Percentiles rank a stretch among this genome's conserved stretches.
These are phyloP conservation scores for Dicyrtomina minuta DNA, from an alignment of 2,888 invertebrate genomes.

Conservation along the genomic window DNA sequence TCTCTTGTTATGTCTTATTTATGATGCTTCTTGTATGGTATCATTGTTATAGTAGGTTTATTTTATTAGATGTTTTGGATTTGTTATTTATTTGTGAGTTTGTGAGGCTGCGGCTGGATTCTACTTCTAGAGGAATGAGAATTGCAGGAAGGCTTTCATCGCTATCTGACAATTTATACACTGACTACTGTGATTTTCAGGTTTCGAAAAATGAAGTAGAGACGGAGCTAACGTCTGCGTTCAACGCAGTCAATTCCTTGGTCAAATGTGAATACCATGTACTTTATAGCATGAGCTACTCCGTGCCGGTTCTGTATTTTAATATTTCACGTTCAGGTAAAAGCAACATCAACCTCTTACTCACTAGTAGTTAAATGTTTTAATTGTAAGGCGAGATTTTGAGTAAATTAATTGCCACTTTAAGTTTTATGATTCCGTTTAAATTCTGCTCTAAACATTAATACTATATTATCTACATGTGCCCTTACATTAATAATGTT, in stretches of 20 bases:
- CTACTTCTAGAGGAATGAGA: too few species aligned
- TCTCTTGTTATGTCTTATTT: too few species aligned
- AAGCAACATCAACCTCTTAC: neutral
- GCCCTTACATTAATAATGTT: too few species aligned
- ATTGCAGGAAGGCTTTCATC: neutral
- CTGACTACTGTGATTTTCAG: neutral
- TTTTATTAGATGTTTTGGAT: too few species aligned
- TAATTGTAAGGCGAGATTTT: too few species aligned
- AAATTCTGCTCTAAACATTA: too few species aligned
- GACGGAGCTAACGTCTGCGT: slow-evolving; percentile 26
- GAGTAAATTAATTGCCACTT: slow-evolving; percentile 4
- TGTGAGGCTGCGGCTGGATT: too few species aligned
- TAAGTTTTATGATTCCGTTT: too few species aligned
- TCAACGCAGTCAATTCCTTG: slow-evolving; percentile 6
- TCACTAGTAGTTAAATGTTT: neutral
- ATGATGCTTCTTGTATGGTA: too few species aligned
- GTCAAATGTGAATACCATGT: slow-evolving; percentile 56
- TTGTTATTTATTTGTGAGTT: too few species aligned
- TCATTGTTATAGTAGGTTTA: too few species aligned
- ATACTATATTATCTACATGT: too few species aligned
- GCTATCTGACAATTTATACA: slow-evolving; percentile 3
- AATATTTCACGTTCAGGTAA: slow-evolving; percentile 42
- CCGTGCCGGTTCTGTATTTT: slow-evolving; percentile 58
- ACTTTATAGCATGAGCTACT: slow-evolving; percentile 57
- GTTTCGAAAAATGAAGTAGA: slow-evolving; percentile 6